These are phyloP conservation scores for Zapornia atra DNA, from an alignment of 2,113 vertebrate species.

Conservation along the genomic window DNA sequence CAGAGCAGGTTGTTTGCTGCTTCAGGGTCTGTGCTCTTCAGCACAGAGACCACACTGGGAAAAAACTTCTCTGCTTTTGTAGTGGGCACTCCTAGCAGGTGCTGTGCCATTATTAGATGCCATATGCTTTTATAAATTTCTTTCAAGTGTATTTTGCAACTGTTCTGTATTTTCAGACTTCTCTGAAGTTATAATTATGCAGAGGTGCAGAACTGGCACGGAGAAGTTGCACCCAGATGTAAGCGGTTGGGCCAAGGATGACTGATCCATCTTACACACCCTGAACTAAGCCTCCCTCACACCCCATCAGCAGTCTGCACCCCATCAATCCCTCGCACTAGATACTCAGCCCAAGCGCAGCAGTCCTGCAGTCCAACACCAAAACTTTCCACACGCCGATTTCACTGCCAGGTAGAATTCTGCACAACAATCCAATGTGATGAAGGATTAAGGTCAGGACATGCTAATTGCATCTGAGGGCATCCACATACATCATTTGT, in stretches of 20 bases:
- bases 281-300: neutral
- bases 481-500: neutral
- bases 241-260: neutral
- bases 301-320: neutral
- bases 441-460: neutral
- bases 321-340: neutral
- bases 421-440: neutral
- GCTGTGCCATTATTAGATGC: neutral
- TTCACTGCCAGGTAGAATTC: neutral
- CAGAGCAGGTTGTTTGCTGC: neutral
- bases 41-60: neutral
- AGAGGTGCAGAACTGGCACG: neutral
- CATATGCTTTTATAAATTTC: neutral
- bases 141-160: neutral
- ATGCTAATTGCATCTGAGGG: neutral
- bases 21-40: neutral
- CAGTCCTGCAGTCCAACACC: neutral
- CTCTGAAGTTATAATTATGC: neutral
- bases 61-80: neutral
- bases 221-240: neutral
- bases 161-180: neutral
- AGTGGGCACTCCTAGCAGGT: neutral
- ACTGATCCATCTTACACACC: neutral
- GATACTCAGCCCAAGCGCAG: neutral
- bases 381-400: rapidly evolving